phyloP scores from a whole-genome alignment of 2,797 vertebrate genomes.

The Lacerta viridis region DNA sequence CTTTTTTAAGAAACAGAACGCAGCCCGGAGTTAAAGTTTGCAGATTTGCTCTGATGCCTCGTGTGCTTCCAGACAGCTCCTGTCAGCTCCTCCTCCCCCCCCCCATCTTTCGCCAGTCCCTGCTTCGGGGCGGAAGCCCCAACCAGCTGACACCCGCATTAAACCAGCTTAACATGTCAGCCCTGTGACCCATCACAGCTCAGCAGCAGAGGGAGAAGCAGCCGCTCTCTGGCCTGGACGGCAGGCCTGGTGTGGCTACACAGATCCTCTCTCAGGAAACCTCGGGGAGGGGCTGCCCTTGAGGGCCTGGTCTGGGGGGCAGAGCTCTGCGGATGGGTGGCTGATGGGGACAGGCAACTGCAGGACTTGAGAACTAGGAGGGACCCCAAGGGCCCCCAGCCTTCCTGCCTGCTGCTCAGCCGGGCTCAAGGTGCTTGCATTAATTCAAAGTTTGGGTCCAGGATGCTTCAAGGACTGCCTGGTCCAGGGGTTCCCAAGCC shows the following conservation, averaged over 20 bases:
- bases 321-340: not conserved
- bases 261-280: too few relatives aligned
- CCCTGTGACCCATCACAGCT: not conserved
- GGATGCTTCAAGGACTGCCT: too few relatives aligned
- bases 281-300: too few relatives aligned
- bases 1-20: not conserved
- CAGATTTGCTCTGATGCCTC: not conserved
- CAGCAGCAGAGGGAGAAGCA: accelerated
- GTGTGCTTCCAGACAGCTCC: not conserved
- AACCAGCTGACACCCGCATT: not conserved
- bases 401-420: too few relatives aligned
- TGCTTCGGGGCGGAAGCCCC: not conserved
- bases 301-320: too few relatives aligned
- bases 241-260: not conserved
- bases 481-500: too few relatives aligned
- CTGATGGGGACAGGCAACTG: too few relatives aligned
- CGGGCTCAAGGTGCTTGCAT: too few relatives aligned
- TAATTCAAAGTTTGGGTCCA: too few relatives aligned
- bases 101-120: not conserved
- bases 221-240: too few relatives aligned
- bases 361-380: too few relatives aligned
- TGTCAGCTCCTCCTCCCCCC: not conserved
- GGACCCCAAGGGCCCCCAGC: too few relatives aligned
- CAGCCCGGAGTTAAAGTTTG: not conserved
- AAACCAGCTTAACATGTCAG: not conserved